A percentile compares a stretch with the other conserved stretches of the same genome.
Conservation (phyloP, 2,797 vertebrate species). For the Scarus forsteni region DNA sequence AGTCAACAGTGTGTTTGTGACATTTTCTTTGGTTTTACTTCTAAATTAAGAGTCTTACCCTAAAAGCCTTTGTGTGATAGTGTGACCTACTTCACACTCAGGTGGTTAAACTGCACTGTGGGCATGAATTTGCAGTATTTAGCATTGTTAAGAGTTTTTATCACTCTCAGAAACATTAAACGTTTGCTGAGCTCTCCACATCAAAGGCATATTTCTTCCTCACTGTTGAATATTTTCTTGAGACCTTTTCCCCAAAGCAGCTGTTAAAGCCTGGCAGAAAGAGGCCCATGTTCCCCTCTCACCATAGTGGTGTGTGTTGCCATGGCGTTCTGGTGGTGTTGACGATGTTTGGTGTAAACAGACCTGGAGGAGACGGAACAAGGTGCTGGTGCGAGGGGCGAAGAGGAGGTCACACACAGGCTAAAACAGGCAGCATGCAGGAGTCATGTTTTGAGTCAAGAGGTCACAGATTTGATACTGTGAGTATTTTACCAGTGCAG, state of each 20-base stretch:
- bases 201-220: slow-evolving; percentile 70
- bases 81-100: slow-evolving; percentile 27
- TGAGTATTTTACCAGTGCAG: neutral
- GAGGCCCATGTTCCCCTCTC: slow-evolving; percentile 36
- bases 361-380: slow-evolving; percentile 48
- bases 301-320: slow-evolving; percentile 53
- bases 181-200: slow-evolving; percentile 41
- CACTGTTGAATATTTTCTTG: slow-evolving; percentile 52
- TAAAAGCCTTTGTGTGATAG: slow-evolving; percentile 1
- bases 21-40: neutral
- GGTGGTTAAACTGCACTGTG: slow-evolving; percentile 23
- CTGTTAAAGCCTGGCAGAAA: slow-evolving; percentile 53
- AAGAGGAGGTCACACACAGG: slow-evolving; percentile 41
- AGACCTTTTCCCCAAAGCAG: slow-evolving; percentile 31
- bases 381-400: slow-evolving; percentile 43
- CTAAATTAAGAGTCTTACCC: neutral
- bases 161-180: slow-evolving; percentile 66
- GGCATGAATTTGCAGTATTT: slow-evolving; percentile 37
- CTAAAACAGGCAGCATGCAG: slow-evolving; percentile 28
- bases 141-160: slow-evolving; percentile 47
- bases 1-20: neutral
- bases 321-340: slow-evolving; percentile 65
- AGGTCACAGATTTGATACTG: slow-evolving; percentile 24
- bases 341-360: slow-evolving; percentile 75
- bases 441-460: neutral